phyloP scores from a whole-genome alignment of 2,888 invertebrate genomes.

The Ryuthela nishihirai region DNA sequence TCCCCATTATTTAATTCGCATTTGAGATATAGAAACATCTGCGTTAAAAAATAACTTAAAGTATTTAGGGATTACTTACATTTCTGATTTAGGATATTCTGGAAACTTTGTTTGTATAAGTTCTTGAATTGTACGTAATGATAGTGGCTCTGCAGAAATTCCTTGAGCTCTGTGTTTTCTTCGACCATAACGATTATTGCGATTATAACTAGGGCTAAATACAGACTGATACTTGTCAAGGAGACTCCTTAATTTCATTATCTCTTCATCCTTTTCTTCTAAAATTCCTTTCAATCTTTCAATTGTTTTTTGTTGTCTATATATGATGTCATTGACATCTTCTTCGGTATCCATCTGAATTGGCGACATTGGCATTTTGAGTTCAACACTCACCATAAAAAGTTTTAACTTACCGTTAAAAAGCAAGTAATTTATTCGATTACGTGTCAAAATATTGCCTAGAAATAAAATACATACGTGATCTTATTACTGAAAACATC shows the following conservation, averaged over 20 bases:
- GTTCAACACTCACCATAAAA: too few relatives aligned
- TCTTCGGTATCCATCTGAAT: conserved; percentile 37
- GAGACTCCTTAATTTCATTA: conserved; percentile 76
- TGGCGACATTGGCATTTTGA: conserved; percentile 36
- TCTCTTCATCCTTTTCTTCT: conserved; percentile 72
- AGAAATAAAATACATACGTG: too few relatives aligned
- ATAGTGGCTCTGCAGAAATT: conserved; percentile 91
- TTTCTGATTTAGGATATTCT: conserved; percentile 70
- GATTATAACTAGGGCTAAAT: conserved; percentile 54
- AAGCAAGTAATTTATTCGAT: too few relatives aligned
- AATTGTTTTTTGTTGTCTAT: conserved; percentile 41
- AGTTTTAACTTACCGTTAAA: too few relatives aligned
- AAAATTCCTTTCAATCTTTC: conserved; percentile 55
- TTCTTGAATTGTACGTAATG: conserved; percentile 50
- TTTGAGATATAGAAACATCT: too few relatives aligned
- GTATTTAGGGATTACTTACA: too few relatives aligned
- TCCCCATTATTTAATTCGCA: too few relatives aligned
- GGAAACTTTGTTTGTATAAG: conserved; percentile 53
- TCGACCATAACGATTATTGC: conserved; percentile 53
- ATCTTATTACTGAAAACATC: too few relatives aligned
- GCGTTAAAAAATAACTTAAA: too few relatives aligned
- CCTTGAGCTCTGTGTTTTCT: conserved; percentile 82
- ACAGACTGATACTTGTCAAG: conserved; percentile 89
- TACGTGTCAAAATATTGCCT: too few relatives aligned
- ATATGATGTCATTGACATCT: conserved; percentile 32